Evolutionary conservation across 1,140 invertebrate genomes (phyloP).

Genomic region (Aphis craccivora): DNA sequence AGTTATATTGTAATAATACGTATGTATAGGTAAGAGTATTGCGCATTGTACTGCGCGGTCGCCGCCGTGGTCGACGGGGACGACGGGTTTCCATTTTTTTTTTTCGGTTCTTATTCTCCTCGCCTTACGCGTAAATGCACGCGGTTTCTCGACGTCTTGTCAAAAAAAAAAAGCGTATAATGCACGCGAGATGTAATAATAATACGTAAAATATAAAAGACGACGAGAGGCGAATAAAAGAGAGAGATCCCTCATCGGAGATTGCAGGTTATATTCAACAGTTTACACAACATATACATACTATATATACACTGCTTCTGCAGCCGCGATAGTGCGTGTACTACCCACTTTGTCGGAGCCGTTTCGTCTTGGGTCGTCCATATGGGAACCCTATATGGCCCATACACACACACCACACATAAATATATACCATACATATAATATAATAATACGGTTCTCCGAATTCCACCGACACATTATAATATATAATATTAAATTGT

Average conservation of each 20-base stretch:
- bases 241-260: background rate
- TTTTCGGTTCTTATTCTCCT: background rate
- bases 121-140: too few relatives aligned
- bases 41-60: background rate
- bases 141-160: background rate
- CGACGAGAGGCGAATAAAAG: constrained; percentile 6
- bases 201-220: background rate
- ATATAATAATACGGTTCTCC: constrained; percentile 44
- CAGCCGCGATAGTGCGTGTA: background rate
- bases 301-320: too few relatives aligned
- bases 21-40: background rate
- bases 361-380: constrained; percentile 15
- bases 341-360: background rate
- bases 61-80: background rate
- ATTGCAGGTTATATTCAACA: constrained; percentile 16
- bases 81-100: background rate
- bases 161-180: background rate
- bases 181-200: constrained; percentile 9
- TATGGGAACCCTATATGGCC: background rate
- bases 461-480: constrained; percentile 36
- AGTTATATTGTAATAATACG: background rate
- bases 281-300: background rate
- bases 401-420: background rate
- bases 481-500: background rate
- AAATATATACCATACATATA: background rate